phyloP scores from a whole-genome alignment of 2,113 vertebrate species.

The Hucho hucho region DNA sequence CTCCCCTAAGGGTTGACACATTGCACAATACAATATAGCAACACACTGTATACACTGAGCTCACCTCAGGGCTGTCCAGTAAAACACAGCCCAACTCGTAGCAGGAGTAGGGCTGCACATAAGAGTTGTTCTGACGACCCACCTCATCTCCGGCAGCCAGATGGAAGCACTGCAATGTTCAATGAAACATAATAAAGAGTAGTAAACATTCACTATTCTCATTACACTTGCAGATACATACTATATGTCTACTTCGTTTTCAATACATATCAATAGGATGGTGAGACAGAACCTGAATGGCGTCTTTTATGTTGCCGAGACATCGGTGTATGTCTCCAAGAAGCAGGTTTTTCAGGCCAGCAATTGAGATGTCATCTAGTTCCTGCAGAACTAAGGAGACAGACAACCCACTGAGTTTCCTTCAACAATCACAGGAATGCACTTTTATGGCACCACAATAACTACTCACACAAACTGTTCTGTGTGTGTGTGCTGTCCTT shows the following conservation, averaged over 20 bases:
- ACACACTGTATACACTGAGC: background rate
- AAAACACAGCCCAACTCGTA: conserved; percentile 91
- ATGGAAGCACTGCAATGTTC: conserved; percentile 80
- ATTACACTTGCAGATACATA: no score
- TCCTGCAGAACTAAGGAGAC: conserved; percentile 79
- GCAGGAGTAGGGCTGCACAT: conserved; percentile 89
- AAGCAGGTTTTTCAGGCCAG: conserved; percentile 87
- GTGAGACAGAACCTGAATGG: conserved; percentile 77
- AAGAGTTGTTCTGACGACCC: conserved; percentile 84
- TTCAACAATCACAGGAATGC: background rate
- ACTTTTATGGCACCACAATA: background rate
- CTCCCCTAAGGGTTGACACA: background rate
- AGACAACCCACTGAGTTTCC: background rate
- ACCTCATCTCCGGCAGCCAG: conserved; percentile 84
- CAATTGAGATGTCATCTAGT: conserved; percentile 77
- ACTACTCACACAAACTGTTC: background rate
- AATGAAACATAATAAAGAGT: background rate
- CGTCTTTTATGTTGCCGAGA: conserved; percentile 88
- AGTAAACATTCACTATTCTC: background rate
- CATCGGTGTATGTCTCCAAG: conserved; percentile 92
- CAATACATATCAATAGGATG: no score
- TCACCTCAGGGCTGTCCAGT: conserved; percentile 84
- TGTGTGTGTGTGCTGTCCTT: background rate
- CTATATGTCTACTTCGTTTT: no score
- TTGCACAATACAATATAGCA: background rate